Evolutionary conservation across 92 coral and sea anemone species (phyloP), one percentile per base, ranked within the genome.

Genomic region (Paramuricea clavata): DNA sequence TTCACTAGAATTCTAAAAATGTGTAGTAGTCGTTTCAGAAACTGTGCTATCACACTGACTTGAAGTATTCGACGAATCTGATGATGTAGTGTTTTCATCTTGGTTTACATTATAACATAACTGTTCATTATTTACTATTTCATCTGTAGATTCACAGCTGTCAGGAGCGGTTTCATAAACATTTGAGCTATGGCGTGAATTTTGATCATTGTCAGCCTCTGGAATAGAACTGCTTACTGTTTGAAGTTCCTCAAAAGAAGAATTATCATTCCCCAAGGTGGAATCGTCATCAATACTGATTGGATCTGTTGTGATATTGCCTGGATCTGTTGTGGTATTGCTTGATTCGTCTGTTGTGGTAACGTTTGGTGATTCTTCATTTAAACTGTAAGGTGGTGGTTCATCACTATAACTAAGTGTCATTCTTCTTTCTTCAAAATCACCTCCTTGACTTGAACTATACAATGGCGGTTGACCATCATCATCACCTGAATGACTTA

Each of bases 141-240:
- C 72, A 31, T 12, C 68, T 28, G 72, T 27, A 65, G 72, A 27
- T 10, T 60, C 68, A 60, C 21, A 52, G 61, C 23, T 60, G 33
- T 26, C n/a, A 60, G 31, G 33, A 22, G 5, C 36, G 23, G 41
- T 12, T 28, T 31, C 39, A 16, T 33, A 2, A 65, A 28, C 39
- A 33, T 12, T 12, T 12, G 72, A 26, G 72, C 33, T 21, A 60
- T 26, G 31, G 32, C 17, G 23, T 65, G 19, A 11, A 30, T 1
- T 28, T 65, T 12, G 72, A 13, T 65, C 72, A 65, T 13, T 26
- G 72, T 65, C 43, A 65, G 4, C 41, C 62, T 54, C 62, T 54
- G 62, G 16, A 10, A 19, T 9, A 21, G 22, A 54, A 21, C 26
- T 54, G 62, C 19, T 54, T 19, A 19, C 62, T 54, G 52, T 47